Evolutionary conservation across 2,797 vertebrate species (phyloP).

Genomic region (Cynopterus sphinx): DNA sequence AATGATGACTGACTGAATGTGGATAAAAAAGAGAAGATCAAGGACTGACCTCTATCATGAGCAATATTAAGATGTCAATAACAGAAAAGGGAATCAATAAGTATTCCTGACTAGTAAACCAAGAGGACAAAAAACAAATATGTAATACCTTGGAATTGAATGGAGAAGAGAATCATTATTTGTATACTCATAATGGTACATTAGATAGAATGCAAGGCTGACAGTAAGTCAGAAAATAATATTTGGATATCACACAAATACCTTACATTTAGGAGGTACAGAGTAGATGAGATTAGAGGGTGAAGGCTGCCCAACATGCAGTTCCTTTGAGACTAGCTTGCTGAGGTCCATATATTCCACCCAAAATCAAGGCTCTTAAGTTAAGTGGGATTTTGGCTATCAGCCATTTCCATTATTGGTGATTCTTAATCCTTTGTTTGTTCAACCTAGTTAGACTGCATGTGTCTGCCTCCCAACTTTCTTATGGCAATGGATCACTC

Average conservation of each 20-base stretch:
- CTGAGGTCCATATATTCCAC: neutral
- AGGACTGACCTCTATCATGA: neutral
- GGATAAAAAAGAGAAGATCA: neutral
- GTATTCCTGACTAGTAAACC: neutral
- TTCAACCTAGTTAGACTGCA: neutral
- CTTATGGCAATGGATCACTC: neutral
- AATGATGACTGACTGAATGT: neutral
- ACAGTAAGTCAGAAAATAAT: neutral
- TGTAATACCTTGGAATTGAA: neutral
- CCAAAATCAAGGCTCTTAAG: neutral
- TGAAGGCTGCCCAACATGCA: neutral
- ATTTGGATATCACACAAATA: neutral
- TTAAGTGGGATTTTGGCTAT: neutral
- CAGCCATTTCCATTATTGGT: neutral
- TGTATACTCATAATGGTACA: neutral
- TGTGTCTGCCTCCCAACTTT: neutral
- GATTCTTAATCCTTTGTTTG: neutral
- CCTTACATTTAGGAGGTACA: neutral
- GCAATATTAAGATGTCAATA: neutral
- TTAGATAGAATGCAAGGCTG: neutral
- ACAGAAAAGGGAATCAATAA: neutral
- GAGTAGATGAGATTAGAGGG: neutral
- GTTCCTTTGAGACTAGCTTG: neutral
- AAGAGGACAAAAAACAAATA: neutral
- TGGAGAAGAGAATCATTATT: neutral